Base-by-base conservation (phyloP, 2,113 vertebrate genomes). In the Vulpes ferrilata region DNA sequence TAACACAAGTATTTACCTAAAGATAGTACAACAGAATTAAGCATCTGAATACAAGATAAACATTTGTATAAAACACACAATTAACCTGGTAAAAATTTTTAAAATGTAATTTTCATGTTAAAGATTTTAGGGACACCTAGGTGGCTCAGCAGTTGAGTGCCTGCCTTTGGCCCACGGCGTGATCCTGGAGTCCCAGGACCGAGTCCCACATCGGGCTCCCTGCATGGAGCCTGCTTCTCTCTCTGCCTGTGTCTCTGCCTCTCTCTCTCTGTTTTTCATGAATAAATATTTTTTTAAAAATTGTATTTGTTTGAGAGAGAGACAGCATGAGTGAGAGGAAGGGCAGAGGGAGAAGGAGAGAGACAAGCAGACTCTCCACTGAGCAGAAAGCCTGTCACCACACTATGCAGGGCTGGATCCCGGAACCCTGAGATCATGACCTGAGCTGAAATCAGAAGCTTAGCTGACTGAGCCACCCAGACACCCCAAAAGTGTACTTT, bases 21-120 rank as follows among this genome's bases (percentile, higher is more conserved):
- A 84, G n/a, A 23, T 82, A 93, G 67, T 86, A 65, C 16, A 93
- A 94, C 4, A 51, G 7, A 93, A 90, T 82, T 62, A 78, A 96
- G 19, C 48, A 17, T 67, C 55, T 85, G 27, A 90, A 78, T 60
- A 80, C 25, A 86, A 92, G 88, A 76, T 51, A 51, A 78, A 78
- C 23, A 78, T 74, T 53, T 67, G n/a, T 57, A 88, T 76, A 80
- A 85, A 86, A 51, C 1, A 23, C 4, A 91, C 22, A 79, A 20
- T 78, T 83, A 71, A 71, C 25, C 2, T 74, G 55, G 22, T 64
- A 85, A 84, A 80, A n/a, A 78, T 67, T 95, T 48, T 79, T 38
- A 22, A 48, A 92, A 60, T 64, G 4, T 43, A 67, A 76, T 71
- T 87, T 76, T 20, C 30, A 69, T 35, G 19, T 69, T 69, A 69